Conservation (phyloP, 2,113 vertebrate species). For the Myrmecophaga tridactyla region DNA sequence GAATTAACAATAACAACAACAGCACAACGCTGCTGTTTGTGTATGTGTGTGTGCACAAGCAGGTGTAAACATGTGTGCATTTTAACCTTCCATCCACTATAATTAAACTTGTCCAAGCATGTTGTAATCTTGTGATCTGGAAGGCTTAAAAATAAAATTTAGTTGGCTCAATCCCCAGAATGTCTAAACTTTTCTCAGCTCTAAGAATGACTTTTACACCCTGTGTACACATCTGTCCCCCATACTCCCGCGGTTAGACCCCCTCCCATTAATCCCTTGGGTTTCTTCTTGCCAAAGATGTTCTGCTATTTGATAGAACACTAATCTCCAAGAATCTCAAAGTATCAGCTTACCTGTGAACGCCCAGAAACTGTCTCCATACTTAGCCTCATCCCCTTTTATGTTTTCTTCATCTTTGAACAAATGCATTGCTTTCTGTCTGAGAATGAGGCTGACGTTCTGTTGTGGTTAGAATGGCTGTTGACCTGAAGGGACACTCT, state of each 20-base stretch:
- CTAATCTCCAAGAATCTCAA: constrained; percentile 84
- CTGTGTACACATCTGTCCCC: constrained; percentile 72
- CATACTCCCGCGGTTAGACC: constrained; percentile 60
- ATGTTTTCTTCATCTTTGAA: constrained; percentile 75
- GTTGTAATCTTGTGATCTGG: constrained; percentile 70
- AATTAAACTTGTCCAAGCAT: constrained; percentile 74
- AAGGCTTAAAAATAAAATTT: constrained; percentile 62
- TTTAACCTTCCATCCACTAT: constrained; percentile 55
- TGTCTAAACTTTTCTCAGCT: constrained; percentile 66
- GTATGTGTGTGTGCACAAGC: neutral
- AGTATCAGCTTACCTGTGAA: constrained; percentile 83
- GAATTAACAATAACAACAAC: neutral
- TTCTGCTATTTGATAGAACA: constrained; percentile 76
- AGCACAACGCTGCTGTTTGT: neutral
- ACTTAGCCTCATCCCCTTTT: constrained; percentile 76
- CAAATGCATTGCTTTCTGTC: constrained; percentile 79
- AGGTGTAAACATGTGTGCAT: neutral
- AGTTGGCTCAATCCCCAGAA: constrained; percentile 69
- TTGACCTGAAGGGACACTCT: constrained; percentile 67
- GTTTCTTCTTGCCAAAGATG: constrained; percentile 76
- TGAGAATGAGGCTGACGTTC: constrained; percentile 73
- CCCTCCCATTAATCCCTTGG: constrained; percentile 75
- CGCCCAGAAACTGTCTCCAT: constrained; percentile 80
- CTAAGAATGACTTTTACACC: constrained; percentile 67
- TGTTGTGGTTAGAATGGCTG: constrained; percentile 76